phyloP scores from a whole-genome alignment of 2,888 invertebrate genomes.

The Teleogryllus oceanicus region DNA sequence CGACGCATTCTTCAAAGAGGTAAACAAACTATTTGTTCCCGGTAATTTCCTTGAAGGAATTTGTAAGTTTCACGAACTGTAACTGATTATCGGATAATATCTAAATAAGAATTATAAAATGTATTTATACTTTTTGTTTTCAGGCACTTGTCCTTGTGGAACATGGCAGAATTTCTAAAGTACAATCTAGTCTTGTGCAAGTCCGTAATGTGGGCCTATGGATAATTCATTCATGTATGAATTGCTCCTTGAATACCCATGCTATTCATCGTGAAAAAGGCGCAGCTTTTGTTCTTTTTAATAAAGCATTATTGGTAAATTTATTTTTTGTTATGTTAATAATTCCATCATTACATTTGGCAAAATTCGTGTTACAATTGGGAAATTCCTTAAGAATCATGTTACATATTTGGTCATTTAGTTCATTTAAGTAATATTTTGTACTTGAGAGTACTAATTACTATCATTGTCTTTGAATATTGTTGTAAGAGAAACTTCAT shows the following conservation, averaged over 20 bases:
- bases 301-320: conserved; percentile 58
- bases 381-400: not conserved
- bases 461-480: too few species aligned
- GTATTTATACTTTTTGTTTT: not conserved
- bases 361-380: not conserved
- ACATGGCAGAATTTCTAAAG: conserved; percentile 53
- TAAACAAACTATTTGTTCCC: conserved; percentile 48
- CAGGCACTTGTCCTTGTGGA: conserved; percentile 56
- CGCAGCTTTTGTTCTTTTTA: conserved; percentile 54
- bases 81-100: not conserved
- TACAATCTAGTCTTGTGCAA: conserved; percentile 57
- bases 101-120: not conserved
- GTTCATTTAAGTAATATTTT: too few species aligned
- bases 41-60: not conserved
- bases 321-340: conserved; percentile 23
- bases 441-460: too few species aligned
- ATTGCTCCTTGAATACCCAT: conserved; percentile 62
- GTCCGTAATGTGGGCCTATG: conserved; percentile 58
- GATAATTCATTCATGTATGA: conserved; percentile 60
- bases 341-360: not conserved
- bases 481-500: not conserved
- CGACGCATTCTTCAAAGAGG: conserved; percentile 66
- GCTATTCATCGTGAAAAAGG: conserved; percentile 58
- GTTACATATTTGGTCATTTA: not conserved
- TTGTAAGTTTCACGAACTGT: not conserved